Evolutionary conservation across 2,888 invertebrate genomes (phyloP).

Genomic region (Dasypolia templi): DNA sequence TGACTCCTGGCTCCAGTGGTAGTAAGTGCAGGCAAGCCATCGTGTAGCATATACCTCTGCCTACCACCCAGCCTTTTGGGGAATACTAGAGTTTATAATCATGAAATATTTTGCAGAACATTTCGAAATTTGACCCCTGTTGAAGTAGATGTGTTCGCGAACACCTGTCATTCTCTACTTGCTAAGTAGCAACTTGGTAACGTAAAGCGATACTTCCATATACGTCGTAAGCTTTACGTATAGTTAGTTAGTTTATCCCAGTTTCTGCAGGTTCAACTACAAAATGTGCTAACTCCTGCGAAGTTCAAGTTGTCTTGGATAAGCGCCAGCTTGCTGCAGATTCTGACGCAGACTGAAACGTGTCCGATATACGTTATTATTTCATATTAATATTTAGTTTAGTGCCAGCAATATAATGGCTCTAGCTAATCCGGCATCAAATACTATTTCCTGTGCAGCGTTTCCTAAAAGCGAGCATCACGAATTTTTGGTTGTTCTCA

Average conservation of each 20-base stretch:
- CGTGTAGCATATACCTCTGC: not conserved
- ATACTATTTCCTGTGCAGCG: not conserved
- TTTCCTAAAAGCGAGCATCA: no score
- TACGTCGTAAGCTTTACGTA: not conserved
- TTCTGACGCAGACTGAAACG: constrained; percentile 14
- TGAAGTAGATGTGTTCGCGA: no score
- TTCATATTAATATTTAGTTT: not conserved
- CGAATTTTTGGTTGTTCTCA: not conserved
- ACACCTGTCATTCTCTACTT: not conserved
- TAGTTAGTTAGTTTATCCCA: constrained; percentile 14
- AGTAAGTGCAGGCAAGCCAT: not conserved
- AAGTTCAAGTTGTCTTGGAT: constrained; percentile 39
- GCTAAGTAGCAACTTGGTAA: not conserved
- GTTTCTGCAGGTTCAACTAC: constrained; percentile 15
- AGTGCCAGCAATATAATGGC: not conserved
- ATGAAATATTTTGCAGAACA: not conserved
- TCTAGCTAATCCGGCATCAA: no score
- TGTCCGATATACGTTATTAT: not conserved
- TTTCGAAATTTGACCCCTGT: not conserved
- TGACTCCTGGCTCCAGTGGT: not conserved
- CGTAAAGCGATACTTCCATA: not conserved
- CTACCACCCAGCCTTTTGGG: not conserved
- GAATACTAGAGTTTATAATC: not conserved
- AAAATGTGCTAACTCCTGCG: constrained; percentile 18
- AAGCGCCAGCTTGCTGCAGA: constrained; percentile 29